These are phyloP conservation scores for Trididemnum nubilum DNA, from an alignment of 23 tunicate genomes.

Conservation along the genomic window DNA sequence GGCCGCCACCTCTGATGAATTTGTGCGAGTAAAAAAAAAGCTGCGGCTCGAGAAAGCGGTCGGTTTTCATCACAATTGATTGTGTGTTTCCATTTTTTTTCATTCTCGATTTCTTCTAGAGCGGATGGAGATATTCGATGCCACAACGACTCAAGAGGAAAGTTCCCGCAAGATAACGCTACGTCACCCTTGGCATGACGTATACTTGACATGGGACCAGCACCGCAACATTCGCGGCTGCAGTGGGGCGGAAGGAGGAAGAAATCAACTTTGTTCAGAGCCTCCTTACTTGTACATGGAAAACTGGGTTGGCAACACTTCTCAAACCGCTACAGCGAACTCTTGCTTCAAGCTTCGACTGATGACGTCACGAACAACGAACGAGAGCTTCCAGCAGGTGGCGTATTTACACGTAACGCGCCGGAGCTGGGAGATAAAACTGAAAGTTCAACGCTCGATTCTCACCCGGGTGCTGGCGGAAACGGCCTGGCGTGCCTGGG, in stretches of 20 bases:
- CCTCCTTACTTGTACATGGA: slow-evolving; percentile 44
- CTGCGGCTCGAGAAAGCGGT: too few species aligned
- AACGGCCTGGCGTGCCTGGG: slow-evolving; percentile 53
- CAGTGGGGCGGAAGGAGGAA: not conserved
- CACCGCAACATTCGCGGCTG: slow-evolving; percentile 29
- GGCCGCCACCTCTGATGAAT: too few species aligned
- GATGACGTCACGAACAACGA: not conserved
- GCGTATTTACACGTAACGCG: slow-evolving; percentile 42
- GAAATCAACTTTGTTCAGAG: slow-evolving; percentile 18
- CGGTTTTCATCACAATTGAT: too few species aligned
- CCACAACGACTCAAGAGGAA: not conserved
- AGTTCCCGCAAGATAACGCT: slow-evolving; percentile 22
- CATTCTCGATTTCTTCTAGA: too few species aligned
- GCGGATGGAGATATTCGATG: slow-evolving; percentile 46
- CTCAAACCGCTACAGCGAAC: not conserved
- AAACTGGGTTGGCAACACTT: not conserved
- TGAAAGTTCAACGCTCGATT: slow-evolving; percentile 8
- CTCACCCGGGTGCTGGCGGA: slow-evolving; percentile 37
- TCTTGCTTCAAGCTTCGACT: not conserved
- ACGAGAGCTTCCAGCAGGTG: not conserved
- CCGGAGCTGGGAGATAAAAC: slow-evolving; percentile 32
- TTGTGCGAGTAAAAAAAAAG: too few species aligned
- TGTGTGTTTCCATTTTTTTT: too few species aligned
- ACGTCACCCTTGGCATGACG: slow-evolving; percentile 74
- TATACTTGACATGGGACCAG: slow-evolving; percentile 46